Percentiles rank a stretch among this genome's conserved stretches.
Evolutionary conservation across 2,888 invertebrate genomes (phyloP).

Genomic region (Clusia tigrina): DNA sequence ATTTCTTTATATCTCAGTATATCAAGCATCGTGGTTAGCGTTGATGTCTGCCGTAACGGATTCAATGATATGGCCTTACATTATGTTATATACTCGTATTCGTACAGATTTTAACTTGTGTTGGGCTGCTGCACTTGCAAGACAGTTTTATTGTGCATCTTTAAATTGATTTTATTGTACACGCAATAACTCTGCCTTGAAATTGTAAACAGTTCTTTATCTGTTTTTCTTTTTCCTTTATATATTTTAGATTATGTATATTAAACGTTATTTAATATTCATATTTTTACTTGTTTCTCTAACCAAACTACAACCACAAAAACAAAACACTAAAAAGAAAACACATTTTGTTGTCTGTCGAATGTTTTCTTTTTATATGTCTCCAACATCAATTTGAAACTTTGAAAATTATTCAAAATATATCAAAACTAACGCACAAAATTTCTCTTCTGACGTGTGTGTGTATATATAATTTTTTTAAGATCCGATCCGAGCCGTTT

Average conservation of each 20-base stretch:
- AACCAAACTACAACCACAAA: neutral
- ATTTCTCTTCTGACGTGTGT: constrained; percentile 58
- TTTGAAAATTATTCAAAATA: neutral
- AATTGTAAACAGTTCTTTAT: neutral
- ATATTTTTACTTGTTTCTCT: neutral
- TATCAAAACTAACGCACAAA: constrained; percentile 29
- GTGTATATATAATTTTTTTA: constrained; percentile 64
- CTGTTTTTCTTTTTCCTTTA: neutral
- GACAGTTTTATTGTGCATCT: neutral
- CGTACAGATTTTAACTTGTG: too few relatives aligned
- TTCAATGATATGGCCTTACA: too few relatives aligned
- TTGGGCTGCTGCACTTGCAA: neutral
- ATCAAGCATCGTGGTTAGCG: too few relatives aligned
- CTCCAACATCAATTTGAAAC: neutral
- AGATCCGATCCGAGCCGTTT: constrained; percentile 34
- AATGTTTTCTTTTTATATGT: too few relatives aligned
- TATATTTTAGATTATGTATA: neutral
- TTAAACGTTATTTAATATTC: neutral
- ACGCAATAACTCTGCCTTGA: too few relatives aligned
- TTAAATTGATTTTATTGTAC: too few relatives aligned
- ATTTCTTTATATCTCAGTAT: neutral
- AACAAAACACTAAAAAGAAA: neutral
- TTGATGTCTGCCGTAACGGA: too few relatives aligned
- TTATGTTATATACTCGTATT: too few relatives aligned
- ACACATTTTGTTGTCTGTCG: too few relatives aligned